phyloP scores from a whole-genome alignment of 2,113 vertebrate genomes.

The Pongo abelii region DNA sequence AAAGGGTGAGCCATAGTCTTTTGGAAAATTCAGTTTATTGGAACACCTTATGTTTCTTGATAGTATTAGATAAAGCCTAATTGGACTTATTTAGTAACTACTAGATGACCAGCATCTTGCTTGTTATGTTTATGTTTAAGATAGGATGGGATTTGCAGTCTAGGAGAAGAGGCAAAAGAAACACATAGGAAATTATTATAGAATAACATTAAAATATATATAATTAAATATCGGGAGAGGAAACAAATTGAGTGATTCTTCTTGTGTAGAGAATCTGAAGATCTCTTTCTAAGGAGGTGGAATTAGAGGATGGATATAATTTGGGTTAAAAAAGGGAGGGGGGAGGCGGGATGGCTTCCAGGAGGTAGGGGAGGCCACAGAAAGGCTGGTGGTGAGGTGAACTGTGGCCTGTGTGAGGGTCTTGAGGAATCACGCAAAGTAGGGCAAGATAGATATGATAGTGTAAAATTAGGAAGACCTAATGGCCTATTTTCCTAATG shows the following conservation, averaged over 20 bases:
- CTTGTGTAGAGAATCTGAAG: neutral
- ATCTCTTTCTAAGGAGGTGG: neutral
- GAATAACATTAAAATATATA: neutral
- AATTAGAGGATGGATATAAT: neutral
- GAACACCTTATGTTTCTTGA: neutral
- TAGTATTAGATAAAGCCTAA: neutral
- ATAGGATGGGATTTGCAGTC: neutral
- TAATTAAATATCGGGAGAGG: neutral
- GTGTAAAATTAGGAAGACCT: neutral
- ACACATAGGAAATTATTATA: neutral
- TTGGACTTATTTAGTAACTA: neutral
- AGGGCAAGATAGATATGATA: neutral
- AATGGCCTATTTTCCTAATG: neutral
- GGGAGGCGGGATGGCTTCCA: neutral
- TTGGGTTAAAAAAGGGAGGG: neutral
- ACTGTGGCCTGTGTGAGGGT: fast-evolving
- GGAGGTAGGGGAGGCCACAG: neutral
- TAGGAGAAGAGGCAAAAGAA: neutral
- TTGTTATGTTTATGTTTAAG: neutral
- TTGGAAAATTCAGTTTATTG: neutral
- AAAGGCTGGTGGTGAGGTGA: neutral
- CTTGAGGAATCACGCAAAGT: neutral
- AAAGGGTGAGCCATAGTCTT: neutral
- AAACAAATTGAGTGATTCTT: neutral
- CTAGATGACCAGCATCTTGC: neutral